Percentiles rank a stretch among this genome's conserved stretches.
Conservation (phyloP, 1,140 invertebrate species). For the Camponotus floridanus region DNA sequence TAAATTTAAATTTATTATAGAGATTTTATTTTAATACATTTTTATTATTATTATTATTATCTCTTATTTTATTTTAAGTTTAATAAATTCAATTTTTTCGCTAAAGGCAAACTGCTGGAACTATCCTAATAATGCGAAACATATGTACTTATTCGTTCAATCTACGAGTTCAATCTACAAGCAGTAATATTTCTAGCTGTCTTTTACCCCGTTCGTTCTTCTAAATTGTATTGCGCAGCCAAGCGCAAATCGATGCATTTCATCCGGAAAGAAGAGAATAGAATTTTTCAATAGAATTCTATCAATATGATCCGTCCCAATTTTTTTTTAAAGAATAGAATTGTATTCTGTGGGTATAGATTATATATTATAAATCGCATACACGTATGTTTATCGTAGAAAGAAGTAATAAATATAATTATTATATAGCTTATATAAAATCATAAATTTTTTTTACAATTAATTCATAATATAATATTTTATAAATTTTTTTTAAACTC, state of each 20-base stretch:
- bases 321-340: not conserved
- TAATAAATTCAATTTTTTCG: constrained; percentile 13
- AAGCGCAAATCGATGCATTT: not conserved
- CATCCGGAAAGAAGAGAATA: not conserved
- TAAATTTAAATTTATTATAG: no score
- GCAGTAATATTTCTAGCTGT: not conserved
- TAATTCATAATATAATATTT: not conserved
- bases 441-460: not conserved
- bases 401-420: not conserved
- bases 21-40: no score
- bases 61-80: not conserved
- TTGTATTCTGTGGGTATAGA: not conserved
- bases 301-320: not conserved
- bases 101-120: not conserved
- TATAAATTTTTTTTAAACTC: not conserved
- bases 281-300: constrained; percentile 6
- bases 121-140: not conserved
- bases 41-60: no score
- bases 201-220: not conserved
- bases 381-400: not conserved
- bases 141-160: not conserved
- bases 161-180: not conserved
- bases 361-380: not conserved
- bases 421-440: not conserved
- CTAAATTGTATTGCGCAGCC: not conserved